Evolutionary conservation across 2,113 vertebrate genomes (phyloP).

Genomic region (Sterna hirundo): DNA sequence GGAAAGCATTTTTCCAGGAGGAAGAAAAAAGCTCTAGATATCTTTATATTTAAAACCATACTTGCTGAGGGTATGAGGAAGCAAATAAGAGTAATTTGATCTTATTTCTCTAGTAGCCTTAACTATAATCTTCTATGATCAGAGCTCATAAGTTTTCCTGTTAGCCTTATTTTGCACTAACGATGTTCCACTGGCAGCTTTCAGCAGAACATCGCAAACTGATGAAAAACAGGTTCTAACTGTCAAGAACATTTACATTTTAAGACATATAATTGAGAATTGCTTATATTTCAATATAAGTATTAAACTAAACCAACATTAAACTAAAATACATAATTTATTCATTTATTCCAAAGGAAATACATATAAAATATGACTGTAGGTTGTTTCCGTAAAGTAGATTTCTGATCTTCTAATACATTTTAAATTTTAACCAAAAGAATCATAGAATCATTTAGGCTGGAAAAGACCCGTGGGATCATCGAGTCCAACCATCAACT

Average conservation of each 20-base stretch:
- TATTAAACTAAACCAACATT: not conserved
- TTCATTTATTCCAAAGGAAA: not conserved
- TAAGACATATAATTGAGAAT: not conserved
- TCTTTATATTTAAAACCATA: constrained; percentile 36
- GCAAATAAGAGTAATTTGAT: not conserved
- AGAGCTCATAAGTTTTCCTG: not conserved
- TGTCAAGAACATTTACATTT: not conserved
- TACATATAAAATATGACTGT: not conserved
- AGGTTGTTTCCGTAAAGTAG: not conserved
- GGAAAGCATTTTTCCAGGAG: constrained; percentile 25
- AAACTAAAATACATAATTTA: not conserved
- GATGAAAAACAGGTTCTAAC: not conserved
- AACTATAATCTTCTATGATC: not conserved
- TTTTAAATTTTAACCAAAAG: not conserved
- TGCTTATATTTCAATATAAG: not conserved
- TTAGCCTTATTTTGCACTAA: not conserved
- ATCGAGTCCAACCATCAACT: too few relatives aligned
- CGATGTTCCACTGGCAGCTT: not conserved
- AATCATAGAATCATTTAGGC: not conserved
- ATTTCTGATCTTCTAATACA: not conserved
- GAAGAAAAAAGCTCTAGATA: not conserved
- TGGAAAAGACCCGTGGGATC: too few relatives aligned
- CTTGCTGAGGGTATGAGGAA: not conserved
- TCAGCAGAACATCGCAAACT: not conserved
- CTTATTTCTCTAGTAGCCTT: not conserved